Conservation (phyloP, 2,113 vertebrate species). For the Oncorhynchus keta region DNA sequence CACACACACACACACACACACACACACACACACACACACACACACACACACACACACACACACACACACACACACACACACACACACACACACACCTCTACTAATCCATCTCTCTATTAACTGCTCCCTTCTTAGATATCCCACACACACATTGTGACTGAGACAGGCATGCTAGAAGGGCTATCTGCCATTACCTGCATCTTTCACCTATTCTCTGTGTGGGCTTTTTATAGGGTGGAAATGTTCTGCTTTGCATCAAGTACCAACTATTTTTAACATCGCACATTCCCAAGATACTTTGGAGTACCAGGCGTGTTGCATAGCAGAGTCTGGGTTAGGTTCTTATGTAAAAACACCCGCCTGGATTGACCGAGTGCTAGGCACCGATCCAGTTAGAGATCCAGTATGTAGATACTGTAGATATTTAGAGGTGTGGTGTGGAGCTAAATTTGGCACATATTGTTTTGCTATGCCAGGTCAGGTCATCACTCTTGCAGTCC, state of each 20-base stretch:
- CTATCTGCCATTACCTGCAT: neutral
- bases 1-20: neutral
- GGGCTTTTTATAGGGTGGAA: constrained; percentile 16
- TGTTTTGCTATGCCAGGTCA: constrained; percentile 6
- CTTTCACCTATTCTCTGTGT: constrained; percentile 1
- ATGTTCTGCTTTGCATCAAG: constrained; percentile 33
- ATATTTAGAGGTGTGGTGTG: constrained; percentile 28
- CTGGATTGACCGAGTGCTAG: neutral
- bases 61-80: too few species aligned
- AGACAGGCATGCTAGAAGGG: neutral
- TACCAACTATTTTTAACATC: constrained; percentile 26
- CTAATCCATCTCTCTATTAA: neutral
- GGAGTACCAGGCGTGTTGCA: neutral
- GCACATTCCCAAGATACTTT: constrained; percentile 15
- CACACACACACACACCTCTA: neutral
- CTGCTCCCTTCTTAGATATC: neutral
- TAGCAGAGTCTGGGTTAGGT: neutral
- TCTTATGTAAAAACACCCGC: neutral
- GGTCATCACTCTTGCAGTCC: constrained; percentile 19
- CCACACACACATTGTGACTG: neutral
- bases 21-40: neutral
- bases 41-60: neutral
- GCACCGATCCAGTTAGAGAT: neutral
- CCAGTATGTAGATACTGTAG: neutral
- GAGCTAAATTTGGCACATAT: neutral